Evolutionary conservation across 2,113 vertebrate genomes (phyloP), one percentile per base, ranked within the genome.

Genomic region (Charina bottae): DNA sequence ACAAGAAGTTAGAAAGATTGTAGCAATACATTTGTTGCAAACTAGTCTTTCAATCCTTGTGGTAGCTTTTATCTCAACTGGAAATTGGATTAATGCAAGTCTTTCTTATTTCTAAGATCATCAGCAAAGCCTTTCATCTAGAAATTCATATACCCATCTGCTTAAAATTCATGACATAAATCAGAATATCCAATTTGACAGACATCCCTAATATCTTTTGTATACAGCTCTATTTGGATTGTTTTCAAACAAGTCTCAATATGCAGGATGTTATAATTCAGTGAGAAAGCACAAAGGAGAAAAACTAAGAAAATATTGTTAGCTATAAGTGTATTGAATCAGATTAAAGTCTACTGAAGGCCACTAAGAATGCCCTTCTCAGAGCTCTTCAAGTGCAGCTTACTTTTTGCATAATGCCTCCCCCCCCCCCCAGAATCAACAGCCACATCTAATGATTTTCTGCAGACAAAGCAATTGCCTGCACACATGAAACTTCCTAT

Each of bases 61-160:
- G 58, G 26, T 46, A 88, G 17, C 56, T 89, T 95, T 93, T 91
- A 93, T 96, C 90, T 95, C 92, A 85, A 21, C 56, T 92, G 94
- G 93, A 96, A 94, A 95, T 19, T 89, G 72, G 54, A 95, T 95
- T 93, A 95, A 28, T 90, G 95, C 91, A 90, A 93, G 62, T 88
- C 85, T 87, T 68, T 83, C 87, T 64, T 89, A 92, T 96, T 94
- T 95, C 92, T 94, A 94, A 94, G 90, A 96, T 92, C 62, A 68
- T 84, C 93, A 93, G 90, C 21, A 49, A 93, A 94, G 87, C 33
- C 95, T 96, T 97, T 95, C 93, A 96, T 95, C 93, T 94, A 72
- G 85, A 95, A 95, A 94, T 94, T 91, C 95, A 94, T 68, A 95
- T 92, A 89, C 58, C 11, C 92, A 94, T 90, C 90, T 96, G 83